A percentile compares a stretch with the other conserved stretches of the same genome.
Evolutionary conservation across 2,888 invertebrate genomes (phyloP).

Genomic region (Pheosia tremula): DNA sequence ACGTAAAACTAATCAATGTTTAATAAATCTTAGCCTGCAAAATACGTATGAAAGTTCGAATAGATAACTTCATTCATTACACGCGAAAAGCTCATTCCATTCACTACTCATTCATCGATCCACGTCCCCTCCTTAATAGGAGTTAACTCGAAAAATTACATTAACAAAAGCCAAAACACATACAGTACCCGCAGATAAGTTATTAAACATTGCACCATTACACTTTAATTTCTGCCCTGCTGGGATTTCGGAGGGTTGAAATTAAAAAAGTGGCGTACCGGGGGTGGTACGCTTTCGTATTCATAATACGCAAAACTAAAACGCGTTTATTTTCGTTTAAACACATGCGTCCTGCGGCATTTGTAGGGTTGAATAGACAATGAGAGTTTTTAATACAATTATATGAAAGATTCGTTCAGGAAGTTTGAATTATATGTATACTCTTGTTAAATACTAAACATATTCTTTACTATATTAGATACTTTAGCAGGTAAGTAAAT

Average conservation of each 20-base stretch:
- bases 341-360: constrained; percentile 44
- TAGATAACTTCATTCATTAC: not conserved
- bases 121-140: constrained; percentile 33
- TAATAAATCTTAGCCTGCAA: no score
- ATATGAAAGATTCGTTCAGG: no score
- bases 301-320: constrained; percentile 59
- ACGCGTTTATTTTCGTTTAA: constrained; percentile 67
- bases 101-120: constrained; percentile 16
- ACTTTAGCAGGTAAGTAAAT: no score
- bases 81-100: not conserved
- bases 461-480: no score
- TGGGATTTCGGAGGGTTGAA: constrained; percentile 72
- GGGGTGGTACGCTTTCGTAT: constrained; percentile 70
- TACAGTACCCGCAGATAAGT: constrained; percentile 77
- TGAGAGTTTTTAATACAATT: not conserved
- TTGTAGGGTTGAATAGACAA: constrained; percentile 29
- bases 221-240: constrained; percentile 78
- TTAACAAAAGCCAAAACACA: constrained; percentile 76
- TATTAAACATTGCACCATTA: constrained; percentile 83
- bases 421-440: no score
- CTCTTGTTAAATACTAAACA: no score
- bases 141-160: constrained; percentile 75
- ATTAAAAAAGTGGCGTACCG: constrained; percentile 70
- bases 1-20: no score
- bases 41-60: no score